Evolutionary conservation across 1,140 invertebrate genomes (phyloP).

Genomic region (Myzus persicae): DNA sequence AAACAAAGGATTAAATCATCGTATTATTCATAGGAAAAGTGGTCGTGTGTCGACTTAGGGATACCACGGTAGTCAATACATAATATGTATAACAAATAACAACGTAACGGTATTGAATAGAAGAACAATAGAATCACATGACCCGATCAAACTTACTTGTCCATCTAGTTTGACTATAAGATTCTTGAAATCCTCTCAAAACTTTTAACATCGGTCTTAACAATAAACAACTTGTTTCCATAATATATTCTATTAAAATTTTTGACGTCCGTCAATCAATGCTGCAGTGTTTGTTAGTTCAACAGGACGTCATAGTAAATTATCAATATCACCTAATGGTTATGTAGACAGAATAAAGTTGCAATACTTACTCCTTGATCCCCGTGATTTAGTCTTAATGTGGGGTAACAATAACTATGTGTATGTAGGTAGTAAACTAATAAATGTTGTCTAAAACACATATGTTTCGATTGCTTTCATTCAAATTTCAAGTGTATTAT

Average conservation of each 20-base stretch:
- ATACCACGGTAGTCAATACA: not conserved
- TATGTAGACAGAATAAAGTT: not conserved
- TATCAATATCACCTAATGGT: not conserved
- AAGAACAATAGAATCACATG: not conserved
- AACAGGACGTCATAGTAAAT: not conserved
- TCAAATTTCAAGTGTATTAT: not conserved
- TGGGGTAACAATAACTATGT: not conserved
- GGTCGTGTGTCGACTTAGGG: not conserved
- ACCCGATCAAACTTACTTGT: not conserved
- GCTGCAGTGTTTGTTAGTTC: no score
- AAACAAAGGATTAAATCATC: not conserved
- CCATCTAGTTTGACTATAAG: not conserved
- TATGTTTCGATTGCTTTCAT: not conserved
- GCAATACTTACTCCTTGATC: not conserved
- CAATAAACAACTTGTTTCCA: not conserved
- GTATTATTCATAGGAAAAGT: not conserved
- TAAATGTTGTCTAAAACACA: not conserved
- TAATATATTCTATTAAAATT: slow-evolving; percentile 4
- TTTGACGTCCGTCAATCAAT: slow-evolving; percentile 25
- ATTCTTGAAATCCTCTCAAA: not conserved
- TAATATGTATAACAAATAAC: not conserved
- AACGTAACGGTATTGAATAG: not conserved
- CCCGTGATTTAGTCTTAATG: not conserved
- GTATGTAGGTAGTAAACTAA: no score
- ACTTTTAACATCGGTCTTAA: not conserved